Evolutionary conservation across 2,888 invertebrate genomes (phyloP), one percentile per base, ranked within the genome.

Genomic region (Andrena flavipes): DNA sequence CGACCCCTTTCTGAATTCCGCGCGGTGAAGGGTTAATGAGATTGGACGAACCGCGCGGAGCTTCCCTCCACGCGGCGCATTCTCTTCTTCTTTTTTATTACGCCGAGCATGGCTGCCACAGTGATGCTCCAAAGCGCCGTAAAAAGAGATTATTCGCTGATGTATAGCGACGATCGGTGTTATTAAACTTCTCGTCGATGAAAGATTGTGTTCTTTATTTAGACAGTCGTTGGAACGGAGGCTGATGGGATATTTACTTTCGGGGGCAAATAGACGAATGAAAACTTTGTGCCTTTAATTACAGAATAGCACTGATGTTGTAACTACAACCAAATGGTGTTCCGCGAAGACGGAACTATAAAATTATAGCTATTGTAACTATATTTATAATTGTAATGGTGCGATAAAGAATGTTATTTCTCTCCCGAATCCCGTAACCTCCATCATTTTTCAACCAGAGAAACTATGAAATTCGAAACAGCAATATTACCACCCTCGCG

Each of bases 11-110:
- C 84, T 79, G 88, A 89, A 91, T 89, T 88, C 86, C 82, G 75
- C 65, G 71, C 76, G 77, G 85, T 88, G 90, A 92, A 90, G 91
- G 91, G 92, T 92, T 92, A 92, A 92, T 91, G 91, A 91, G 91
- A 91, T 92, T 90, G 91, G 90, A 84, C 59, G 76, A 76, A 71
- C 81, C 82, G 71, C 56, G 59, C 79, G 80, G 13, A 76, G 80
- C 78, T 65, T 86, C 78, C 49, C 62, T 73, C 80, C 75, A 73
- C 51, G 71, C 56, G 26, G 51, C 35, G 56, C 59, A 35, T 59
- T 20, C 29, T 33, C 62, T 63, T 71, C 42, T 78, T 56, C 23
- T 84, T 85, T 84, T 86, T 86, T 80, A 82, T 85, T 82, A 76
- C 69, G 59, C 29, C 35, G 16, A 80, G 64, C 68, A 82, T 82